Conservation (phyloP, 2,797 vertebrate genomes). For the Thripadectes ignobilis region DNA sequence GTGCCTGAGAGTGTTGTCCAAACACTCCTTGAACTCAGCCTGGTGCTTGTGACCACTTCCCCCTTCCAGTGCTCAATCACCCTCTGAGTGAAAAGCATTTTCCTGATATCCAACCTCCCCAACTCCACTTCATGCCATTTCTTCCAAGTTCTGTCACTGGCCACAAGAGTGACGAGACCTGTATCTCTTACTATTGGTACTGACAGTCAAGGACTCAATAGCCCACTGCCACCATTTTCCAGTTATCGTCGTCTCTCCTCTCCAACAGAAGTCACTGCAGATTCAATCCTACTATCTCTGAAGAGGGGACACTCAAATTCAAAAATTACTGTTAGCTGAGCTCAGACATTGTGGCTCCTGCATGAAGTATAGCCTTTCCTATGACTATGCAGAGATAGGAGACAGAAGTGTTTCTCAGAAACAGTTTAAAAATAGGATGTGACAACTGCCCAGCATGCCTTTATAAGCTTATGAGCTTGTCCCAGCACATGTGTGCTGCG, state of each 20-base stretch:
- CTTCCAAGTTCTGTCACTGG: neutral
- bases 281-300: neutral
- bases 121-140: neutral
- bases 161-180: neutral
- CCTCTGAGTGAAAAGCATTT: neutral
- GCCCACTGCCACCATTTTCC: neutral
- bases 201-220: neutral
- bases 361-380: constrained; percentile 7
- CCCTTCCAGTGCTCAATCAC: neutral
- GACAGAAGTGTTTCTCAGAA: constrained; percentile 54
- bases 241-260: fast-evolving
- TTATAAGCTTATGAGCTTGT: constrained; percentile 23
- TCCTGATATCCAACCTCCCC: neutral
- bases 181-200: neutral
- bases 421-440: constrained; percentile 62
- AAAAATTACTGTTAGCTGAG: neutral
- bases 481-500: neutral
- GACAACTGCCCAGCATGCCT: constrained; percentile 44
- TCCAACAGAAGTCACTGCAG: neutral
- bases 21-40: fast-evolving
- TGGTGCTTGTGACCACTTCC: neutral
- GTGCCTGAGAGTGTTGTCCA: neutral
- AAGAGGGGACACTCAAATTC: neutral
- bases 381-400: constrained; percentile 2
- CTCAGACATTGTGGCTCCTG: constrained; percentile 36